phyloP scores from a whole-genome alignment of 1,140 invertebrate species.

The Scaptomyza montana region DNA sequence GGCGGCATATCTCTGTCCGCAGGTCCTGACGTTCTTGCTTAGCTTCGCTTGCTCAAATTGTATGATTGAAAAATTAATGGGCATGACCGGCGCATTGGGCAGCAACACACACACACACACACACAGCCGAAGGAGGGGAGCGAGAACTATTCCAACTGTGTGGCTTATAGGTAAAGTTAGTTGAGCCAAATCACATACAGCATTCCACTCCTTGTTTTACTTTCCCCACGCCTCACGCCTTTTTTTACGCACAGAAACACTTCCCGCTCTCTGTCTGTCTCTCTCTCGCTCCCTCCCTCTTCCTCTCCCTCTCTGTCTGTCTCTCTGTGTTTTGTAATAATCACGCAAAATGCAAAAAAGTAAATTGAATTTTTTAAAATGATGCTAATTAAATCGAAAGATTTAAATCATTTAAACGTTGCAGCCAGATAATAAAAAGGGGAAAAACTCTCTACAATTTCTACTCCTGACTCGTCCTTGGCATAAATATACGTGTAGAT shows the following conservation, averaged over 20 bases:
- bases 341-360: constrained; percentile 63
- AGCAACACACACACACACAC: background rate
- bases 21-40: constrained; percentile 4
- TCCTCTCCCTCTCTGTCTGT: background rate
- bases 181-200: background rate
- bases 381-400: constrained; percentile 77
- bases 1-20: constrained; percentile 32
- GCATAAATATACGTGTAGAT: background rate
- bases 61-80: constrained; percentile 80
- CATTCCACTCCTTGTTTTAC: background rate
- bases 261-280: background rate
- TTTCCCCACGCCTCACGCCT: too few species aligned
- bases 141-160: constrained; percentile 37
- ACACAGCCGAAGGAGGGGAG: background rate
- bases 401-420: constrained; percentile 63
- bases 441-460: background rate
- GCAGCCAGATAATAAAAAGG: background rate
- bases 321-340: constrained; percentile 62
- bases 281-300: background rate
- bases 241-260: constrained; percentile 30
- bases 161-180: constrained; percentile 32
- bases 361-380: constrained; percentile 76
- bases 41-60: constrained; percentile 58
- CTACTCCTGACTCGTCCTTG: too few species aligned
- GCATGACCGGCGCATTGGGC: constrained; percentile 32